phyloP scores from a whole-genome alignment of 2,888 invertebrate species.

The Agrochola macilenta region DNA sequence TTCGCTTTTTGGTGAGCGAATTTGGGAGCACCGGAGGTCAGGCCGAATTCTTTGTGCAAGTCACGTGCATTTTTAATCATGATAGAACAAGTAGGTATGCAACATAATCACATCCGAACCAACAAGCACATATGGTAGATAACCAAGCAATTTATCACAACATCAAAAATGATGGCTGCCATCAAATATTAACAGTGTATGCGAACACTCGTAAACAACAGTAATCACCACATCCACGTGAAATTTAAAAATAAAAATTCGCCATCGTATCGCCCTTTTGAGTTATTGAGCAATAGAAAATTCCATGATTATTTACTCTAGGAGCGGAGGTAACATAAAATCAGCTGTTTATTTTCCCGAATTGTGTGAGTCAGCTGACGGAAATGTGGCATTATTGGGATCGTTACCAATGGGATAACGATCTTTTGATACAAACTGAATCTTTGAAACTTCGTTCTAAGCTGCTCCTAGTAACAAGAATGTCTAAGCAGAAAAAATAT shows the following conservation, averaged over 20 bases:
- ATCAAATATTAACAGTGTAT: slow-evolving; percentile 65
- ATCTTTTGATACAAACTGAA: slow-evolving; percentile 11
- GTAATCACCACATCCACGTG: slow-evolving; percentile 66
- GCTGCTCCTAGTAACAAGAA: slow-evolving; percentile 42
- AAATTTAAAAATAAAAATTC: slow-evolving; percentile 69
- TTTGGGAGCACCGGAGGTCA: neutral
- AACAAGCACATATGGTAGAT: slow-evolving; percentile 43
- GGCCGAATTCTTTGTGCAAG: neutral
- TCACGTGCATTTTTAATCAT: slow-evolving; percentile 1
- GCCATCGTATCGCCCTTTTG: slow-evolving; percentile 64
- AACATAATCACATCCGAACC: slow-evolving; percentile 33
- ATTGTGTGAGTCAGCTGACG: slow-evolving; percentile 61
- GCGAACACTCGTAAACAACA: slow-evolving; percentile 67
- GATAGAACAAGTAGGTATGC: slow-evolving; percentile 10
- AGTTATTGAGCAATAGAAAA: slow-evolving; percentile 62
- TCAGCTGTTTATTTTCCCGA: slow-evolving; percentile 56
- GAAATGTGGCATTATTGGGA: slow-evolving; percentile 48
- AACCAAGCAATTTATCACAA: slow-evolving; percentile 60
- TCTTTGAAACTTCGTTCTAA: slow-evolving; percentile 2
- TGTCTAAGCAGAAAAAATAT: slow-evolving; percentile 30
- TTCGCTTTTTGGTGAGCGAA: neutral
- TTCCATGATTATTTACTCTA: slow-evolving; percentile 56
- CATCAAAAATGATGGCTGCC: slow-evolving; percentile 64
- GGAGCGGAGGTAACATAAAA: slow-evolving; percentile 54
- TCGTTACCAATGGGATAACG: slow-evolving; percentile 16